These are phyloP conservation scores for Drosophila saltans DNA, from an alignment of 1,140 invertebrate species.

Conservation along the genomic window DNA sequence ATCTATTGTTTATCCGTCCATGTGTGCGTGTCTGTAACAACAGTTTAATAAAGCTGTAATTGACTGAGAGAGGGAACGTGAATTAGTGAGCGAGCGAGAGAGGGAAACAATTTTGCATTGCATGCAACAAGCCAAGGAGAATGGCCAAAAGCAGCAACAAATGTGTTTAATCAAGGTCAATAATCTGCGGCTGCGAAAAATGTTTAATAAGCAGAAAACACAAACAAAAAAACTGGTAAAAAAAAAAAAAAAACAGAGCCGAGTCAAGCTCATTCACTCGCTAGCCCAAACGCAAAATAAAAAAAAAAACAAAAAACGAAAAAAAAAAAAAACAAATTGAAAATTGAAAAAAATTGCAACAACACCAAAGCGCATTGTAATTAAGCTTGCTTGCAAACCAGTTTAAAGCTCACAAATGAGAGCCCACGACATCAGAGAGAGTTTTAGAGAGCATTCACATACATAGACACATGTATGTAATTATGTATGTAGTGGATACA, in stretches of 20 bases:
- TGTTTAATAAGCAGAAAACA: slow-evolving; percentile 60
- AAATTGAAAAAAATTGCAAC: slow-evolving; percentile 44
- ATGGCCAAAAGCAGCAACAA: slow-evolving; percentile 43
- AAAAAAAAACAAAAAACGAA: background rate
- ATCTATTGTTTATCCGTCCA: background rate
- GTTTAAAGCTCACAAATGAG: slow-evolving; percentile 53
- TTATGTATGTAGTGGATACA: background rate
- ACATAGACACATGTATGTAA: slow-evolving; percentile 3
- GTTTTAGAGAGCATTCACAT: slow-evolving; percentile 14
- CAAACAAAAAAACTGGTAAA: slow-evolving; percentile 52
- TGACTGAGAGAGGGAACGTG: slow-evolving; percentile 23
- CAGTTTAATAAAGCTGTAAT: slow-evolving; percentile 29
- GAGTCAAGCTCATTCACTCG: background rate
- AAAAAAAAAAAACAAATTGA: background rate
- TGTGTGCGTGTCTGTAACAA: slow-evolving; percentile 32
- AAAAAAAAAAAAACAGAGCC: slow-evolving; percentile 27
- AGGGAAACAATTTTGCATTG: slow-evolving; percentile 34
- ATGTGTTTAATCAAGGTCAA: slow-evolving; percentile 75
- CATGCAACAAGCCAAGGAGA: slow-evolving; percentile 51
- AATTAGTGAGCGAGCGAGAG: slow-evolving; percentile 28
- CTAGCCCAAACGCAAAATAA: slow-evolving; percentile 51
- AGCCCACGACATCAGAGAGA: slow-evolving; percentile 26
- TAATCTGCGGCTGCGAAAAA: slow-evolving; percentile 67
- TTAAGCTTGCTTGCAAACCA: slow-evolving; percentile 74
- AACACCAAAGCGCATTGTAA: slow-evolving; percentile 71